Conservation (phyloP, 2,888 invertebrate species). For the Ctena decussata region DNA sequence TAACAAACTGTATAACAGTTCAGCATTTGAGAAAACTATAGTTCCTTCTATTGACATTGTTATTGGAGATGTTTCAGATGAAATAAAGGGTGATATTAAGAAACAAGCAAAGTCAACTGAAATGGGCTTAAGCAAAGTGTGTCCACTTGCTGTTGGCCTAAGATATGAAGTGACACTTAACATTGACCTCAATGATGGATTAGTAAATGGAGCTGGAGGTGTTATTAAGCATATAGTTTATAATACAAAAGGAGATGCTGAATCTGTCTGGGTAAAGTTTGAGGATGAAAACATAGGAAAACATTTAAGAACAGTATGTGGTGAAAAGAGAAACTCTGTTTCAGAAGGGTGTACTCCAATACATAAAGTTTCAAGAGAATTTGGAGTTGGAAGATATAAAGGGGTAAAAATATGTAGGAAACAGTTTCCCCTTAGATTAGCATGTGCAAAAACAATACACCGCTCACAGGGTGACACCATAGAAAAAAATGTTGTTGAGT, state of each 20-base stretch:
- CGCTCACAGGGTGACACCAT: too few species aligned
- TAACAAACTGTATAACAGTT: neutral
- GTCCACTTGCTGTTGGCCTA: neutral
- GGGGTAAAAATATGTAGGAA: too few species aligned
- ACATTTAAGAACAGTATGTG: too few species aligned
- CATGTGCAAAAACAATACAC: too few species aligned
- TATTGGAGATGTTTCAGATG: slow-evolving; percentile 7
- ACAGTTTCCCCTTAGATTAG: too few species aligned
- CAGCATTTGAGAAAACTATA: neutral
- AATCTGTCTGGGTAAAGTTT: too few species aligned
- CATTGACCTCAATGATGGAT: neutral
- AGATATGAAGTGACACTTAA: neutral
- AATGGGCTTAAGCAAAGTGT: neutral
- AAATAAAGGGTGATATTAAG: neutral
- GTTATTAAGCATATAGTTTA: neutral
- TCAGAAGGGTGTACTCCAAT: too few species aligned
- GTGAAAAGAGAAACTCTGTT: too few species aligned
- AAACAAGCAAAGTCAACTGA: neutral
- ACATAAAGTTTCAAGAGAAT: too few species aligned
- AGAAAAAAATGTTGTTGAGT: too few species aligned
- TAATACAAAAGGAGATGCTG: neutral
- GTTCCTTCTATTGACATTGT: neutral
- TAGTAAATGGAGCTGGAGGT: neutral
- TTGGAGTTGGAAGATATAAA: too few species aligned
- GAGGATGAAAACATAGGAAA: too few species aligned